A percentile compares a stretch with the other conserved stretches of the same genome.
These are phyloP conservation scores for Mycteria americana DNA, from an alignment of 2,797 vertebrate species.

Conservation along the genomic window DNA sequence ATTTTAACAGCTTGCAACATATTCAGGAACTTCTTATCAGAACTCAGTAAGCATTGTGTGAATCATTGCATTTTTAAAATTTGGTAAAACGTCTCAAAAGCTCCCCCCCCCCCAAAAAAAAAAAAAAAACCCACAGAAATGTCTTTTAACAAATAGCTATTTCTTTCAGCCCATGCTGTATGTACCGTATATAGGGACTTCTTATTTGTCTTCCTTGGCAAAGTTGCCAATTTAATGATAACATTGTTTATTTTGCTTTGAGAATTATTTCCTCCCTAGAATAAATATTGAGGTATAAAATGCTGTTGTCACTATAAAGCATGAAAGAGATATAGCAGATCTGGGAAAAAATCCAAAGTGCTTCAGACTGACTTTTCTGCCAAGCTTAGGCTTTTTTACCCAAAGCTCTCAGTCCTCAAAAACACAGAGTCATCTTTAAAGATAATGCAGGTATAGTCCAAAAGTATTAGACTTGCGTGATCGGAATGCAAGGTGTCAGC, in stretches of 20 bases:
- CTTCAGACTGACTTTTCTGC: slow-evolving; percentile 57
- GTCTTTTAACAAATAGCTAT: neutral
- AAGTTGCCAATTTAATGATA: slow-evolving; percentile 51
- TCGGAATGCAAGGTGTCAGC: neutral
- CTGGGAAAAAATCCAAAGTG: slow-evolving; percentile 65
- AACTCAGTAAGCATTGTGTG: neutral
- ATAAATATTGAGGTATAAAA: slow-evolving; percentile 71
- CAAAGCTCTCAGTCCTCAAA: neutral
- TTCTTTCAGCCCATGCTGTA: neutral
- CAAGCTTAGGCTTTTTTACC: slow-evolving; percentile 54
- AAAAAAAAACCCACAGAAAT: neutral
- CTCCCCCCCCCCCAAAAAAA: rapidly evolving
- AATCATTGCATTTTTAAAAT: neutral
- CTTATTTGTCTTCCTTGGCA: neutral
- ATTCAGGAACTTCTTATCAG: neutral
- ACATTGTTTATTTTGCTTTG: slow-evolving; percentile 59
- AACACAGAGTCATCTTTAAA: slow-evolving; percentile 17
- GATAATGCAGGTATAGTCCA: slow-evolving; percentile 6
- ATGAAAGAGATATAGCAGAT: slow-evolving; percentile 27
- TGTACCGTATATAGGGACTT: neutral
- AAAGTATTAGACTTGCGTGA: neutral
- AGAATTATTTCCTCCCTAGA: slow-evolving; percentile 59
- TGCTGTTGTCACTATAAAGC: slow-evolving; percentile 55
- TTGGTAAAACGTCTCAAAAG: neutral
- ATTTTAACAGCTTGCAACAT: neutral